Base-by-base conservation (phyloP, 1,140 invertebrate species). In the Euglossa dilemma region DNA sequence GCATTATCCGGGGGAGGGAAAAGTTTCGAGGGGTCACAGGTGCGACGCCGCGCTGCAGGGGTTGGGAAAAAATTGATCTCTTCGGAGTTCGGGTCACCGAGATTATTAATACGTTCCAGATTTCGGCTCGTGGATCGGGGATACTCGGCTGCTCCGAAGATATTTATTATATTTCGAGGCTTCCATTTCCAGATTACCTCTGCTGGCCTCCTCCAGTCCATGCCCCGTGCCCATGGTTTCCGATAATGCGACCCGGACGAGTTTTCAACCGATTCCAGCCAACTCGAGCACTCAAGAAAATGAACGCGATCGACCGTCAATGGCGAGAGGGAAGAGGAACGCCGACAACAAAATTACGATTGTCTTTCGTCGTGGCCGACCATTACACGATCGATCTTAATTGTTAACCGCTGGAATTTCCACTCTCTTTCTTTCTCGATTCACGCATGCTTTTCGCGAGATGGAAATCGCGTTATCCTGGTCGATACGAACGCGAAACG, bases 201-300 rank as follows among this genome's bases (percentile, higher is more conserved):
- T 36, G 36, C 36, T 36, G n/a, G 14, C 5, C 25, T 20, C 50
- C 20, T 20, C 18, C 18, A 25, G 11, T 36, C 9, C 67, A 2
- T 75, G 54, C 57, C 14, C 25, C n/a, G 52, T 25, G 47, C 36
- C 45, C 50, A n/a, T 67, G 69, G 45, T 74, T 52, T 5, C n/a
- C 56, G 43, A 76, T 76, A 59, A 76, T 52, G 50, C 73, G 54
- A 76, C 25, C 61, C 43, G 45, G 63, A 82, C 80, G 59, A 64
- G 74, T 52, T 76, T 76, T 64, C 59, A 50, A 25, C 59, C 74
- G 43, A 66, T 76, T 76, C 73, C 45, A 76, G 73, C 5, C 8
- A 47, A 81, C 63, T 50, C 52, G 61, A 82, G 72, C 80, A 82
- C 80, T 82, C 63, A 67, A 82, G 63, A 50, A 82, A 82, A 82